Percentiles rank a stretch among this genome's conserved stretches.
phyloP scores from a whole-genome alignment of 2,113 vertebrate species.

The Bufo bufo region DNA sequence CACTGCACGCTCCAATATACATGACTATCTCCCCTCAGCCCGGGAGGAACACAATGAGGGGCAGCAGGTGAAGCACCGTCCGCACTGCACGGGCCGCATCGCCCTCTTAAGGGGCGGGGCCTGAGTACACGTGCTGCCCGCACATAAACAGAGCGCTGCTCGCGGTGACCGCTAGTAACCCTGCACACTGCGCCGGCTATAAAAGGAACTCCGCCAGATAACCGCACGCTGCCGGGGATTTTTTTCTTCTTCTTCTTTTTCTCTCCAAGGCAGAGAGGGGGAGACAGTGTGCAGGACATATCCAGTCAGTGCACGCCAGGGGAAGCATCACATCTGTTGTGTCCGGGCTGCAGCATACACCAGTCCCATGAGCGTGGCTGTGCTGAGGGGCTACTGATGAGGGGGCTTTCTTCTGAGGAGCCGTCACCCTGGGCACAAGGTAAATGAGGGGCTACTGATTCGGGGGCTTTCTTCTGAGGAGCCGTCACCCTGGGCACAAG shows the following conservation, averaged over 20 bases:
- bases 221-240: neutral
- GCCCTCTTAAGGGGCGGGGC: slow-evolving; percentile 47
- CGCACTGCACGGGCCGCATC: neutral
- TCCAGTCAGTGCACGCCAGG: neutral
- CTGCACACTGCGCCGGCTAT: slow-evolving; percentile 41
- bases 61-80: no score
- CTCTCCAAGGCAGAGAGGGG: slow-evolving; percentile 39
- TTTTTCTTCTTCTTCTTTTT: slow-evolving; percentile 6
- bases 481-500: neutral
- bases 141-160: slow-evolving; percentile 53
- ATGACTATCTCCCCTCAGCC: no score
- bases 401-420: neutral
- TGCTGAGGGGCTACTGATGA: neutral
- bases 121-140: slow-evolving; percentile 40
- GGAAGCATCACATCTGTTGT: slow-evolving; percentile 17
- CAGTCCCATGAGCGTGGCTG: neutral
- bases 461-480: neutral
- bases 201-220: slow-evolving; percentile 55
- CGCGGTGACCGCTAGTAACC: slow-evolving; percentile 51
- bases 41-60: no score
- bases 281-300: slow-evolving; percentile 41
- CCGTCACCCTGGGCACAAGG: neutral
- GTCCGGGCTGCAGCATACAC: neutral
- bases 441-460: neutral
- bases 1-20: no score